These are phyloP conservation scores for Sipha flava DNA, from an alignment of 1,140 invertebrate genomes.

Conservation along the genomic window DNA sequence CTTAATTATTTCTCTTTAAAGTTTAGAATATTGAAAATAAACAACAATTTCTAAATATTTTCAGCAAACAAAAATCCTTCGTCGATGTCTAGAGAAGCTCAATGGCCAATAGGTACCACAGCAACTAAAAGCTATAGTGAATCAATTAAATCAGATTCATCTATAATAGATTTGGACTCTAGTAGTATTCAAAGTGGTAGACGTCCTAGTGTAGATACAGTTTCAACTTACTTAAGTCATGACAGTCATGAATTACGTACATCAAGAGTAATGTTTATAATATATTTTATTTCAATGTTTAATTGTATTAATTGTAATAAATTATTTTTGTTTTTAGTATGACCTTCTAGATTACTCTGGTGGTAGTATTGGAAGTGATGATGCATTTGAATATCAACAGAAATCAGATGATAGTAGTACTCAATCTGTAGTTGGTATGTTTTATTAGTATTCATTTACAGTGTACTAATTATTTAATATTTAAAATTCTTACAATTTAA, in stretches of 20 bases:
- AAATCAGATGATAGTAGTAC: conserved; percentile 43
- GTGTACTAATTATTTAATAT: no score
- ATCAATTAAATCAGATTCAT: conserved; percentile 31
- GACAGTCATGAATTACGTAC: conserved; percentile 53
- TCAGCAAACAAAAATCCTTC: conserved; percentile 26
- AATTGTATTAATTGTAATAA: background rate
- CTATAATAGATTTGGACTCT: conserved; percentile 48
- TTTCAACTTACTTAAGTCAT: conserved; percentile 78
- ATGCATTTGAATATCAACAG: conserved; percentile 47
- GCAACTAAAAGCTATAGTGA: conserved; percentile 10
- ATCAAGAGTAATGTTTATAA: conserved; percentile 37
- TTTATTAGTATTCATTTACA: background rate
- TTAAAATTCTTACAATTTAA: no score
- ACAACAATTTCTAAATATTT: background rate
- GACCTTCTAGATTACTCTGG: conserved; percentile 65
- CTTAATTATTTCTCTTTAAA: background rate
- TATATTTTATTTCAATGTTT: background rate
- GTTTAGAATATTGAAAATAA: background rate
- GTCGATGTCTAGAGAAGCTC: background rate
- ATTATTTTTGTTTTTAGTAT: conserved; percentile 45
- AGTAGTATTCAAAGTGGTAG: conserved; percentile 62
- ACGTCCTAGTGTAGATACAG: conserved; percentile 71
- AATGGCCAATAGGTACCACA: conserved; percentile 11
- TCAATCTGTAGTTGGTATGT: conserved; percentile 49
- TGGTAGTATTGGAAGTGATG: conserved; percentile 53